Evolutionary conservation across 1,140 invertebrate genomes (phyloP).

Genomic region (Gonioctena quinquepunctata): DNA sequence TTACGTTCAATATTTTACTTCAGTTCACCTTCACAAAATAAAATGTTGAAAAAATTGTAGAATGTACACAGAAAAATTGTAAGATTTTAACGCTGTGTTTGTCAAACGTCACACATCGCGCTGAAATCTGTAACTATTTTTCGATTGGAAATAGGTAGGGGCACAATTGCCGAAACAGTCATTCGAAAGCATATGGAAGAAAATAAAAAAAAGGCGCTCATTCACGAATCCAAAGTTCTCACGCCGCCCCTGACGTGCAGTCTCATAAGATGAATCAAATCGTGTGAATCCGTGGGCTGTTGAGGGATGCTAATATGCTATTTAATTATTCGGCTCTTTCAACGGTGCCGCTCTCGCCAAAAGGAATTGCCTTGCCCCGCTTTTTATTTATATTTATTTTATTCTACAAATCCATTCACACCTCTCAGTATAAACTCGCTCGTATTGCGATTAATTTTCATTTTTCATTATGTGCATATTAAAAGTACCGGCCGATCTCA

Average conservation of each 20-base stretch:
- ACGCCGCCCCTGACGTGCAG: not conserved
- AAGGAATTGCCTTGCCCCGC: constrained; percentile 4
- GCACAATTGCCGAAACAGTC: too few species aligned
- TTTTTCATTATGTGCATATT: constrained; percentile 12
- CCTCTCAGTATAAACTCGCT: not conserved
- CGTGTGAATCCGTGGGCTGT: constrained; percentile 19
- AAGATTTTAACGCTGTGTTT: too few species aligned
- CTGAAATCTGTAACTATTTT: too few species aligned
- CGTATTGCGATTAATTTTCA: not conserved
- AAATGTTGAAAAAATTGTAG: too few species aligned
- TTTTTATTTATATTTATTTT: constrained; percentile 13
- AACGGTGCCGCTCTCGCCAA: not conserved
- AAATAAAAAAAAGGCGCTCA: too few species aligned
- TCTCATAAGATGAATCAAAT: constrained; percentile 14
- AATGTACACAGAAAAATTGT: too few species aligned
- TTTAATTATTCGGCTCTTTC: constrained; percentile 28
- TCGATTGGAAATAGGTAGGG: too few species aligned
- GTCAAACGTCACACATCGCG: too few species aligned
- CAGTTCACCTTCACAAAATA: too few species aligned
- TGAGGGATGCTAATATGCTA: constrained; percentile 26
- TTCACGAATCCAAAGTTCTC: not conserved
- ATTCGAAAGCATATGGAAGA: too few species aligned
- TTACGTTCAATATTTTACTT: too few species aligned
- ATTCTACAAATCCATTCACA: constrained; percentile 1
- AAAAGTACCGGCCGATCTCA: not conserved